phyloP scores from a whole-genome alignment of 2,113 vertebrate species.

The Pelobates fuscus region DNA sequence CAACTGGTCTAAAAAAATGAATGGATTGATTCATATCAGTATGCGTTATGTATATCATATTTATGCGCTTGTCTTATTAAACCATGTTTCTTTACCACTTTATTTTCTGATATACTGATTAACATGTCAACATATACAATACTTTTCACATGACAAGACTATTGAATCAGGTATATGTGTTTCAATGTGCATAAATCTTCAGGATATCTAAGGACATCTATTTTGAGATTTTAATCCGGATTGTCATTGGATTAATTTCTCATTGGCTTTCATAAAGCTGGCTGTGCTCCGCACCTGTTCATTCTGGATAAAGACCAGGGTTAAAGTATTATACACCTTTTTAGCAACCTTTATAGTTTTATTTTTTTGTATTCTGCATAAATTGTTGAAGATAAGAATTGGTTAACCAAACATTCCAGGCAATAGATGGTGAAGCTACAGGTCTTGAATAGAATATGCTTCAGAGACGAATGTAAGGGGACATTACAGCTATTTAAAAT shows the following conservation, averaged over 20 bases:
- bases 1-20: no score
- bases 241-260: constrained; percentile 41
- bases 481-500: no score
- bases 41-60: no score
- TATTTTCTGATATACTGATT: no score
- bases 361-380: not conserved
- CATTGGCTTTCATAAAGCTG: constrained; percentile 23
- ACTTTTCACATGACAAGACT: not conserved
- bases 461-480: no score
- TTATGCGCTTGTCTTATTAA: no score
- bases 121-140: no score
- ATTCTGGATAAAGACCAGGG: constrained; percentile 20
- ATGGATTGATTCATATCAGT: no score
- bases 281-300: constrained; percentile 39
- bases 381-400: not conserved
- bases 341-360: constrained; percentile 1
- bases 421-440: no score
- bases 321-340: not conserved
- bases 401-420: no score
- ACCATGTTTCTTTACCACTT: no score
- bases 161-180: not conserved
- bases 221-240: constrained; percentile 40
- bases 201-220: constrained; percentile 42
- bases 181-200: not conserved
- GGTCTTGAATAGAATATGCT: no score